These are phyloP conservation scores for Himalopsyche kuldschensis DNA, from an alignment of 2,888 invertebrate species.

Conservation along the genomic window DNA sequence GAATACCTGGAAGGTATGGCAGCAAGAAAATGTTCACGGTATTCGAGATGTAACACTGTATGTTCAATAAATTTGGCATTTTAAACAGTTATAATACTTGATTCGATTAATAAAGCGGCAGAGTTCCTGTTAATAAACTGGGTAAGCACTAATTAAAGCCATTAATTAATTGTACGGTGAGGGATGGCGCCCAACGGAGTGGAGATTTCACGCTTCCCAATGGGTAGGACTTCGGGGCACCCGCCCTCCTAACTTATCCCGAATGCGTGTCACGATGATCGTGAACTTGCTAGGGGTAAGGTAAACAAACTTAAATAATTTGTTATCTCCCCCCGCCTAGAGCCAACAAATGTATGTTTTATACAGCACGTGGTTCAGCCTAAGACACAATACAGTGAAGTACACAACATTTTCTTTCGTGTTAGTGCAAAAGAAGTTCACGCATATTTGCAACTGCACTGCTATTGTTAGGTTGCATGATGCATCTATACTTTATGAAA, in stretches of 20 bases:
- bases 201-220: slow-evolving; percentile 2
- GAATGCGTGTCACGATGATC: slow-evolving; percentile 37
- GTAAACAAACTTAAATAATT: slow-evolving; percentile 36
- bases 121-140: slow-evolving; percentile 37
- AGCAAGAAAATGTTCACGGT: no score
- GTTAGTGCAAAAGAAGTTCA: neutral
- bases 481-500: no score
- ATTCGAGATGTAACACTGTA: neutral
- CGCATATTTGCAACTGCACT: no score
- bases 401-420: neutral
- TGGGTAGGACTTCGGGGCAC: neutral
- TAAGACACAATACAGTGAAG: neutral
- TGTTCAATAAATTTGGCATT: neutral
- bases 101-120: slow-evolving; percentile 36
- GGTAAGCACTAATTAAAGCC: slow-evolving; percentile 39
- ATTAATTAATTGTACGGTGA: slow-evolving; percentile 36
- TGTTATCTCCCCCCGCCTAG: slow-evolving; percentile 26
- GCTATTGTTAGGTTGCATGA: no score
- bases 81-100: slow-evolving; percentile 30
- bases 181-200: neutral
- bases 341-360: neutral
- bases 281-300: slow-evolving; percentile 30
- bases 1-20: no score
- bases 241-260: slow-evolving; percentile 8
- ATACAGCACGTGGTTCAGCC: neutral